Evolutionary conservation across 1,140 invertebrate species (phyloP), one percentile per base, ranked within the genome.

Genomic region (Archivesica marissinica): DNA sequence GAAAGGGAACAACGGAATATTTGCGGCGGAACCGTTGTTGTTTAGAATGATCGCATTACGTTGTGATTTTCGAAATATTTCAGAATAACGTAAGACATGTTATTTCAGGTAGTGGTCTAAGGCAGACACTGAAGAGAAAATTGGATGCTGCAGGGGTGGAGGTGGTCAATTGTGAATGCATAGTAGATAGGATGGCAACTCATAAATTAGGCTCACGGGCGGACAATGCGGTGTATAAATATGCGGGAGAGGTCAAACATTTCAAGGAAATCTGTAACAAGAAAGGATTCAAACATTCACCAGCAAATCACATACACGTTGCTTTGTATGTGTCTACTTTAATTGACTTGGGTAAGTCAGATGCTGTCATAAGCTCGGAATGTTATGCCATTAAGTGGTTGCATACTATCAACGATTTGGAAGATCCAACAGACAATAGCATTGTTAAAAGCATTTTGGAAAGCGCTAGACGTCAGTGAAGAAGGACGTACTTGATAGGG

Each of bases 11-110:
- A 66, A 47, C 33, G 77, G 77, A 15, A 68, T 79, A 54, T 64
- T 66, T 38, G 77, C 13, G 3, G 35, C 3, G 28, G 28, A 41
- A 11, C 38, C 35, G 20, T 39, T 66, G 35, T 30, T 25, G n/a
- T 78, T 78, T 25, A 41, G 28, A 3, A 78, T 78, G 56, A 41
- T 78, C 2, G 76, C 76, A 30, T 78, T 66, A 23, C 33, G 20
- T 4, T 61, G 3, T 39, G 23, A 2, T 68, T 68, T 68, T 13
- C 17, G 15, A 39, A 68, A 39, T 39, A 20, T 39, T 3, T 23
- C n/a, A 44, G 15, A 20, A 68, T 4, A 39, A 52, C 17, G 23
- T 7, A 64, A 64, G 7, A 28, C 35, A 38, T 64, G 28, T 28
- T n/a, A 7, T 66, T 66, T 35, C 23, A 66, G 35, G 61, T 66